Evolutionary conservation across 1,140 invertebrate species (phyloP).

Genomic region (Drosophila takahashii): DNA sequence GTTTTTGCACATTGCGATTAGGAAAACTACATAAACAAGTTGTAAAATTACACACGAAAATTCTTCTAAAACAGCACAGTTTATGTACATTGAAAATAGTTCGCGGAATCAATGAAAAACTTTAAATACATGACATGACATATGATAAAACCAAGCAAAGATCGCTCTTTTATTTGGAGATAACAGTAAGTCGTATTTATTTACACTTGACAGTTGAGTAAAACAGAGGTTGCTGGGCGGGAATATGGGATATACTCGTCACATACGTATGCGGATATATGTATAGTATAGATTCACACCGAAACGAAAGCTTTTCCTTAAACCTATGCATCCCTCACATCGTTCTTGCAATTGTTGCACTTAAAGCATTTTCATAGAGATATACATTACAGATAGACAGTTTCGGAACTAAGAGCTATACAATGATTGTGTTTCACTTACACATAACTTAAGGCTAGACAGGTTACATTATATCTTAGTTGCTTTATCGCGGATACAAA

Average conservation of each 20-base stretch:
- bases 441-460: conserved; percentile 69
- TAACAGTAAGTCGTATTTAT: conserved; percentile 74
- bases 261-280: conserved; percentile 40
- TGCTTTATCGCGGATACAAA: conserved; percentile 41
- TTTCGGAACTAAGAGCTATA: conserved; percentile 54
- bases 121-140: conserved; percentile 71
- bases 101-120: conserved; percentile 37
- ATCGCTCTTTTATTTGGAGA: conserved; percentile 34
- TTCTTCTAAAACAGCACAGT: conserved; percentile 63
- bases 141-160: conserved; percentile 54
- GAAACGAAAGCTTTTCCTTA: conserved; percentile 22
- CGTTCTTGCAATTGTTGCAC: conserved; percentile 71
- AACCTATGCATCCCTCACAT: conserved; percentile 19
- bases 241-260: conserved; percentile 29
- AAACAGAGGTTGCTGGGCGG: conserved; percentile 24
- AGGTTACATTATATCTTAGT: conserved; percentile 51
- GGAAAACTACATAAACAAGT: conserved; percentile 40
- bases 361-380: conserved; percentile 71
- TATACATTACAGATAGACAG: conserved; percentile 39
- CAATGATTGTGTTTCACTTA: conserved; percentile 67
- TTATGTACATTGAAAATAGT: conserved; percentile 64
- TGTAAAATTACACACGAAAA: conserved; percentile 70
- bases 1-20: conserved; percentile 53
- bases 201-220: conserved; percentile 61
- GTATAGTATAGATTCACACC: conserved; percentile 43